phyloP scores from a whole-genome alignment of 2,888 invertebrate species.

The Himalopsyche kuldschensis region DNA sequence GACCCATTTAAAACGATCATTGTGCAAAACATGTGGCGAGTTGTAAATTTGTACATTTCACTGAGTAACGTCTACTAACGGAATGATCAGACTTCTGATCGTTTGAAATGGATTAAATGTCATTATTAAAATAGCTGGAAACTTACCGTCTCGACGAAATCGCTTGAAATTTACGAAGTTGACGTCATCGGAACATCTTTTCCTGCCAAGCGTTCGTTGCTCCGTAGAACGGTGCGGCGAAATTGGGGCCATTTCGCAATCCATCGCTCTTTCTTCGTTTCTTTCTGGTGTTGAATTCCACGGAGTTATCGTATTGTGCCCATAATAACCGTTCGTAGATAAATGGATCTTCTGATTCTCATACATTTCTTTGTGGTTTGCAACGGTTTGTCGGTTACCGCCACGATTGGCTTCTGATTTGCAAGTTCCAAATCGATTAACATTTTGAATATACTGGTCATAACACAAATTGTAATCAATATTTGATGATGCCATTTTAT shows the following conservation, averaged over 20 bases:
- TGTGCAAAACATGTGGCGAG: neutral
- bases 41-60: neutral
- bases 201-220: conserved; percentile 45
- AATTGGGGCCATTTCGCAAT: conserved; percentile 54
- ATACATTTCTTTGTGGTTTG: neutral
- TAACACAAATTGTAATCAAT: conserved; percentile 18
- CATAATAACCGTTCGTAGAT: conserved; percentile 59
- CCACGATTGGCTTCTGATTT: conserved; percentile 18
- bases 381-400: conserved; percentile 4
- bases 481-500: conserved; percentile 17
- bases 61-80: neutral
- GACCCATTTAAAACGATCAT: conserved; percentile 8
- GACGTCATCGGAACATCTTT: conserved; percentile 52
- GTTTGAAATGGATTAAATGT: neutral
- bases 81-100: neutral
- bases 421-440: conserved; percentile 17
- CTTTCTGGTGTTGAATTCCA: conserved; percentile 45
- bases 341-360: conserved; percentile 46
- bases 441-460: conserved; percentile 10
- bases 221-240: conserved; percentile 40
- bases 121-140: neutral
- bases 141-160: conserved; percentile 53
- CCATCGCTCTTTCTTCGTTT: conserved; percentile 43
- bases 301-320: conserved; percentile 49
- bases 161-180: conserved; percentile 52